Evolutionary conservation across 2,888 invertebrate genomes (phyloP).

Genomic region (Formica aserva): DNA sequence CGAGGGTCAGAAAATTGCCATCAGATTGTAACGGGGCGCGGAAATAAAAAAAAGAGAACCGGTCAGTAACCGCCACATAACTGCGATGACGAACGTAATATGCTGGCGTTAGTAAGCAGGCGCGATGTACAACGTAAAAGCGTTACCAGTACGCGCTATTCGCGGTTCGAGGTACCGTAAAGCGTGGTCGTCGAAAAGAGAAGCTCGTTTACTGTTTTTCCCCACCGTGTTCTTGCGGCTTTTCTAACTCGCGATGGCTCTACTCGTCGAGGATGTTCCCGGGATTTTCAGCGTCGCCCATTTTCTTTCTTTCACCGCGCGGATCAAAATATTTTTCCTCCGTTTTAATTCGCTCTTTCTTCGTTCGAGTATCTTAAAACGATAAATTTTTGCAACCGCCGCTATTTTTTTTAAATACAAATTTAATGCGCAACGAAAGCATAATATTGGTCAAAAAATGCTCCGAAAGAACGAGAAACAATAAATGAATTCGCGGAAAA

Average conservation of each 20-base stretch:
- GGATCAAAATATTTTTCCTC: not conserved
- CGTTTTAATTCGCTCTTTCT: not conserved
- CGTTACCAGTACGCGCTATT: constrained; percentile 16
- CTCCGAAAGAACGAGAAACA: not conserved
- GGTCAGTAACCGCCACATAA: constrained; percentile 29
- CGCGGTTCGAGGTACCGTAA: constrained; percentile 52
- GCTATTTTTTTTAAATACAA: not conserved
- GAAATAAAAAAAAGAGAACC: constrained; percentile 1
- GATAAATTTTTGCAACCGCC: not conserved
- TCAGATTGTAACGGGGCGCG: not conserved
- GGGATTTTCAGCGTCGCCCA: constrained; percentile 2
- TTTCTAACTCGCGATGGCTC: constrained; percentile 16
- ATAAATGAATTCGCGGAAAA: constrained; percentile 13
- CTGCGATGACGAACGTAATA: constrained; percentile 23
- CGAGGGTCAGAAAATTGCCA: constrained; percentile 19
- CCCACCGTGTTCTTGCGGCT: constrained; percentile 28
- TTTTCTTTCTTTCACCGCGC: constrained; percentile 24
- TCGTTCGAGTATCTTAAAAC: not conserved
- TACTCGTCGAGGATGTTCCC: not conserved
- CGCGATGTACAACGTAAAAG: constrained; percentile 1
- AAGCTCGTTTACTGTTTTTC: constrained; percentile 57
- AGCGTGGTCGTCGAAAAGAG: constrained; percentile 44
- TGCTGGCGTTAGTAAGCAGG: not conserved
- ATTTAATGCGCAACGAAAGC: constrained; percentile 30
- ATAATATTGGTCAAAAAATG: not conserved